Percentiles rank a stretch among this genome's conserved stretches.
Evolutionary conservation across 2,113 vertebrate species (phyloP).

Genomic region (Aviceda subcristata): DNA sequence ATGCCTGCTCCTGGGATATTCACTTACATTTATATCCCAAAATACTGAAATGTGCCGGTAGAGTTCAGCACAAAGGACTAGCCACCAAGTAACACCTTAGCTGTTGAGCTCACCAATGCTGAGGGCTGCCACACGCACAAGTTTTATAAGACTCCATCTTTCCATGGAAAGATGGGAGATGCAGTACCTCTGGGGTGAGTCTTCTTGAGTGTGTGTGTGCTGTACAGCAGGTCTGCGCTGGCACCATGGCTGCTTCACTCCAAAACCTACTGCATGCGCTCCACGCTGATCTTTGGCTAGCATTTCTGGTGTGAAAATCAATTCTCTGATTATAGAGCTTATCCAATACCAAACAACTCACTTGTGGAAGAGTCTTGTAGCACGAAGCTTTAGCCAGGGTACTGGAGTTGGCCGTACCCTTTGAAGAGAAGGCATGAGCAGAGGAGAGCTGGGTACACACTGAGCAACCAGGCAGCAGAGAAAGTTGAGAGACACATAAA

Average conservation of each 20-base stretch:
- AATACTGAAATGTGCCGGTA: neutral
- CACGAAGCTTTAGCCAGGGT: neutral
- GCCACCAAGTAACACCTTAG: neutral
- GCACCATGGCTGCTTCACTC: neutral
- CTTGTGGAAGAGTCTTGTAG: neutral
- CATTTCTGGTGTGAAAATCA: neutral
- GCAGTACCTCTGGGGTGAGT: neutral
- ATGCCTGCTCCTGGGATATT: neutral
- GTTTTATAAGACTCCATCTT: neutral
- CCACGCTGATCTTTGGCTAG: neutral
- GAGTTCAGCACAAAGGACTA: neutral
- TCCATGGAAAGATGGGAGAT: neutral
- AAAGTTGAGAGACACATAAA: fast-evolving
- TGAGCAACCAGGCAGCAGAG: neutral
- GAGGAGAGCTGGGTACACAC: neutral
- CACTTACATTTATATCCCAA: fast-evolving
- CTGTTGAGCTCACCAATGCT: neutral
- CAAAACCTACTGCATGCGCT: neutral
- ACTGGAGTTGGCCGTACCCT: fast-evolving
- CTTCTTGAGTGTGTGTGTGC: fast-evolving
- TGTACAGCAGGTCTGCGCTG: fast-evolving
- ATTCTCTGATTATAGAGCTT: neutral
- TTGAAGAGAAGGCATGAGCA: neutral
- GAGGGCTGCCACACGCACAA: neutral
- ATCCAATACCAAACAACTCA: fast-evolving